Percentiles rank a stretch among this genome's conserved stretches.
Evolutionary conservation across 2,888 invertebrate genomes (phyloP).

Genomic region (Cheilosia vernalis): DNA sequence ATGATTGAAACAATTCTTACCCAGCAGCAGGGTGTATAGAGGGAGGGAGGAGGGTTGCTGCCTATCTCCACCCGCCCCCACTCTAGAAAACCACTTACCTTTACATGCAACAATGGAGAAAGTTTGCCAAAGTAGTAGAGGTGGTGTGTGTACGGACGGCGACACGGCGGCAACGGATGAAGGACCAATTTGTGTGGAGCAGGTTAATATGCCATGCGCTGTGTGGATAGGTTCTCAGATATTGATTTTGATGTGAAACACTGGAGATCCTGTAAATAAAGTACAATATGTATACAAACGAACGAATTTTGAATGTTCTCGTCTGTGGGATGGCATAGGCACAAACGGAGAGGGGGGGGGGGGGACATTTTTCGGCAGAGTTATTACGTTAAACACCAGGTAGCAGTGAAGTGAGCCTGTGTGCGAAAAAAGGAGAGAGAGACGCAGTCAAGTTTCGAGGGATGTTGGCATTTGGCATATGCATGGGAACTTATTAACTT

Average conservation of each 20-base stretch:
- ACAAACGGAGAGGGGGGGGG: not conserved
- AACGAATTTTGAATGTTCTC: slow-evolving; percentile 66
- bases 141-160: slow-evolving; percentile 30
- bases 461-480: slow-evolving; percentile 41
- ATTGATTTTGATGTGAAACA: slow-evolving; percentile 73
- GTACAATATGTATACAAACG: slow-evolving; percentile 62
- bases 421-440: slow-evolving; percentile 18
- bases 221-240: slow-evolving; percentile 70
- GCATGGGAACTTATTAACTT: slow-evolving; percentile 64
- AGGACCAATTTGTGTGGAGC: slow-evolving; percentile 71
- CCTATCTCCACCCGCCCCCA: not conserved
- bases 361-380: slow-evolving; percentile 37
- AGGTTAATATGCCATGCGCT: slow-evolving; percentile 73
- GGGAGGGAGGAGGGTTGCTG: not conserved
- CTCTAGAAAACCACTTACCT: slow-evolving; percentile 60
- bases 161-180: slow-evolving; percentile 39
- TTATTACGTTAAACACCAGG: slow-evolving; percentile 55
- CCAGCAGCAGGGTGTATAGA: not conserved
- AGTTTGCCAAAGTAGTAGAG: slow-evolving; percentile 30
- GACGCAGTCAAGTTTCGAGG: slow-evolving; percentile 31
- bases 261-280: slow-evolving; percentile 71
- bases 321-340: not conserved
- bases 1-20: slow-evolving; percentile 47
- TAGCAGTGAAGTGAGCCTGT: slow-evolving; percentile 27
- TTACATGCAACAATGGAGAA: slow-evolving; percentile 53